Percentiles rank a stretch among this genome's conserved stretches.
Evolutionary conservation across 2,888 invertebrate species (phyloP).

Genomic region (Neoaliturus tenellus): DNA sequence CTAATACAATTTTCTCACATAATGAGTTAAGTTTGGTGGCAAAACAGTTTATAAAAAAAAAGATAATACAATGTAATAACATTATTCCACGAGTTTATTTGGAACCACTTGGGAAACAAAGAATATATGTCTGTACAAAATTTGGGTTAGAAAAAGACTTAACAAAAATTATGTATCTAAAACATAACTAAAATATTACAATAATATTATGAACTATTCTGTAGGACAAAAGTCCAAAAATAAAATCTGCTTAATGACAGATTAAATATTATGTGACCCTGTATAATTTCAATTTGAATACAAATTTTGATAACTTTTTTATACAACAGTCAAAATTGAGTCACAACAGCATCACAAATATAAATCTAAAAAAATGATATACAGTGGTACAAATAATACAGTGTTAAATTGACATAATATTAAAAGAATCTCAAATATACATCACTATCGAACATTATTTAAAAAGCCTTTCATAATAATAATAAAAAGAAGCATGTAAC

Average conservation of each 20-base stretch:
- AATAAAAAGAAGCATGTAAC: conserved; percentile 46
- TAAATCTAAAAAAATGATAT: conserved; percentile 33
- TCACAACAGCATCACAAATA: conserved; percentile 28
- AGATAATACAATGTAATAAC: too few species aligned
- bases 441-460: conserved; percentile 49
- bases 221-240: not conserved
- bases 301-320: conserved; percentile 17
- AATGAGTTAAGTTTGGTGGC: too few species aligned
- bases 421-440: conserved; percentile 39
- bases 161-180: not conserved
- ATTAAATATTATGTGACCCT: conserved; percentile 17
- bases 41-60: too few species aligned
- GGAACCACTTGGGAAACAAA: not conserved
- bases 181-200: conserved; percentile 1
- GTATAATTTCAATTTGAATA: conserved; percentile 6
- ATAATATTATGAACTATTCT: not conserved
- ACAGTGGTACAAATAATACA: conserved; percentile 39
- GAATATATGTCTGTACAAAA: not conserved
- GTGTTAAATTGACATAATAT: not conserved
- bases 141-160: not conserved
- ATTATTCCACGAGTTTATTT: too few species aligned
- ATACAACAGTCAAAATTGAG: not conserved
- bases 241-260: not conserved
- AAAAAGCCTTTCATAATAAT: conserved; percentile 47
- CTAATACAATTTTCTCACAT: too few species aligned